phyloP scores from a whole-genome alignment of 2,888 invertebrate species.

The Spicauda simplicius region DNA sequence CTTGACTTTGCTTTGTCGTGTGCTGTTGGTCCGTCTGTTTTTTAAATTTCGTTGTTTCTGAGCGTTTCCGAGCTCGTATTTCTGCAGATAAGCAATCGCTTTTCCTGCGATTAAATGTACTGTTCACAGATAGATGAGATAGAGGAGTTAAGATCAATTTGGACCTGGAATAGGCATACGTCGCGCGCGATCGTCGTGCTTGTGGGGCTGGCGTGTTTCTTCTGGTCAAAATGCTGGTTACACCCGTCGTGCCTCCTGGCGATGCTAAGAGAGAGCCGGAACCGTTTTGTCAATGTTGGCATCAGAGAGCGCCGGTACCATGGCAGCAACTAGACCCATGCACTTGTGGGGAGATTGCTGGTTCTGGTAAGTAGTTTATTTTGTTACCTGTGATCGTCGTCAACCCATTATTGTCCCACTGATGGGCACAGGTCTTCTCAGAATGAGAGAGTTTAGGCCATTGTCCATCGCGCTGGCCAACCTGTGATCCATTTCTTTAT shows the following conservation, averaged over 20 bases:
- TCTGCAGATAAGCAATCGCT: not conserved
- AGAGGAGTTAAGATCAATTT: conserved; percentile 25
- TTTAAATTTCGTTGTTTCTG: not conserved
- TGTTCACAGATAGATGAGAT: conserved; percentile 28
- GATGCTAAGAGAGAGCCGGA: conserved; percentile 49
- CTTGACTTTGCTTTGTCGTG: not conserved
- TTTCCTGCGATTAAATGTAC: conserved; percentile 19
- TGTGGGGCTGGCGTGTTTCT: conserved; percentile 27
- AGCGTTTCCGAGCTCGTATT: not conserved
- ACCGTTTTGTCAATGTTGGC: conserved; percentile 71
- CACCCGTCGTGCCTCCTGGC: conserved; percentile 37
- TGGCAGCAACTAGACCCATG: conserved; percentile 67
- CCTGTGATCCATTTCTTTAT: no score
- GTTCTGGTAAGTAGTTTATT: conserved; percentile 55
- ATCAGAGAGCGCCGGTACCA: conserved; percentile 53
- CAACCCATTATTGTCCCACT: no score
- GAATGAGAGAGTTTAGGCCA: no score
- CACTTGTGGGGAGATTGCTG: conserved; percentile 81
- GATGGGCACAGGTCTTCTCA: no score
- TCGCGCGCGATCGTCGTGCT: conserved; percentile 27
- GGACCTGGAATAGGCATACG: conserved; percentile 27
- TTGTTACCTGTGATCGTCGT: no score
- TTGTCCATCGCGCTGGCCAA: no score
- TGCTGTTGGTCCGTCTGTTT: not conserved
- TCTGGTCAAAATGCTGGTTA: conserved; percentile 41